These are phyloP conservation scores for Lontra canadensis DNA, from an alignment of 2,113 vertebrate genomes.

Conservation along the genomic window DNA sequence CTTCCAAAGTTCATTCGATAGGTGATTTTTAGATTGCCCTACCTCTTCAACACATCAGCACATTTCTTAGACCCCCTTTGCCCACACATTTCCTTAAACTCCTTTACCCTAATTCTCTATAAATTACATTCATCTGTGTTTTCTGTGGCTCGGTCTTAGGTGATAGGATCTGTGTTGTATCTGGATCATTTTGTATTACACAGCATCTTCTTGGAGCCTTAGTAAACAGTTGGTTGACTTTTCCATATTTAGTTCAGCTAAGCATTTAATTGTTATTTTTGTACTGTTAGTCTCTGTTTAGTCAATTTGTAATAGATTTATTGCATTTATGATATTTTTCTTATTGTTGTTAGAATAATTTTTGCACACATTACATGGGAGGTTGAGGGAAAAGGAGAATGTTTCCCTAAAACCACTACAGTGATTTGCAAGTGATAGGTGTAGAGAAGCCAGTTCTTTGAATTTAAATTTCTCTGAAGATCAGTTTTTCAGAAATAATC, in stretches of 20 bases:
- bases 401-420: background rate
- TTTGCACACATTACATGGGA: constrained; percentile 37
- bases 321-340: background rate
- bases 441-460: background rate
- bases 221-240: constrained; percentile 15
- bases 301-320: background rate
- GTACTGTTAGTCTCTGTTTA: background rate
- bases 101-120: background rate
- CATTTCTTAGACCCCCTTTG: background rate
- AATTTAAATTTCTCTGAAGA: background rate
- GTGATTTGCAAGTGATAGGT: background rate
- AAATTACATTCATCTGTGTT: background rate
- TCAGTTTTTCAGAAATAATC: background rate
- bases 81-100: background rate
- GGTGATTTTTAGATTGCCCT: background rate
- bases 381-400: constrained; percentile 2
- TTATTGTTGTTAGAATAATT: constrained; percentile 31
- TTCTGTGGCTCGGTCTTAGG: background rate
- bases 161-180: background rate
- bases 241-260: background rate
- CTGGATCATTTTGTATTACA: background rate
- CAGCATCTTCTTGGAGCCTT: constrained; percentile 1
- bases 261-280: background rate
- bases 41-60: background rate
- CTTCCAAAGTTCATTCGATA: background rate